Conservation (phyloP, 2,888 invertebrate species). For the Alitta virens region DNA sequence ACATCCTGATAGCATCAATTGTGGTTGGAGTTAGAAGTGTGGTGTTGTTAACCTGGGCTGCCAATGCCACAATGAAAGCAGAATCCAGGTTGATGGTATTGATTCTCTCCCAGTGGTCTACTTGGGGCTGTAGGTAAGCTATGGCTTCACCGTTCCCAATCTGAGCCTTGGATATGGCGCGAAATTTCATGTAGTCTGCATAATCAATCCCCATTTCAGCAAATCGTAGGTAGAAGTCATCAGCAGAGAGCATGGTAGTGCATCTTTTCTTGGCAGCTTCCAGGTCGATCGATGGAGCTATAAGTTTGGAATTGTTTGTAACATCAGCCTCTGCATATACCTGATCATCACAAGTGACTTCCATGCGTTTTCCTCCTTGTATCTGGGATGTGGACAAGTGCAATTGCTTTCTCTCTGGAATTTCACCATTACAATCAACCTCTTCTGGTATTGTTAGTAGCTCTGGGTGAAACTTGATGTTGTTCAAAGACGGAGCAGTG, state of each 20-base stretch:
- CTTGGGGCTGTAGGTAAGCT: background rate
- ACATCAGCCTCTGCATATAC: conserved; percentile 1
- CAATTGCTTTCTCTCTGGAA: conserved; percentile 3
- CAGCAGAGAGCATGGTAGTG: background rate
- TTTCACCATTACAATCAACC: background rate
- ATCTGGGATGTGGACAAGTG: background rate
- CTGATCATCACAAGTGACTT: conserved; percentile 1
- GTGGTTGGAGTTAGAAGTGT: background rate
- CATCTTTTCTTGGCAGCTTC: background rate
- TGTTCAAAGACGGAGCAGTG: background rate
- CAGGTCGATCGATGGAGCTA: background rate
- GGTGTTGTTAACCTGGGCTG: background rate
- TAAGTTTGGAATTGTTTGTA: background rate
- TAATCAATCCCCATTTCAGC: conserved; percentile 14
- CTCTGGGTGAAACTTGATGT: conserved; percentile 10
- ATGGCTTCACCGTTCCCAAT: conserved; percentile 8
- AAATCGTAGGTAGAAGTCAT: conserved; percentile 11
- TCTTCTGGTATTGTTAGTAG: background rate
- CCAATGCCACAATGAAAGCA: conserved; percentile 11
- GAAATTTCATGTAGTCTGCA: conserved; percentile 5
- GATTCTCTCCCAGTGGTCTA: conserved; percentile 3
- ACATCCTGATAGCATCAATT: conserved; percentile 1
- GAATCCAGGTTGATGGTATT: conserved; percentile 3
- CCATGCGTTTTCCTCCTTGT: background rate
- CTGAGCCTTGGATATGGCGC: background rate